Conservation (phyloP, 2,888 invertebrate genomes). For the Epirrhoe alternata region DNA sequence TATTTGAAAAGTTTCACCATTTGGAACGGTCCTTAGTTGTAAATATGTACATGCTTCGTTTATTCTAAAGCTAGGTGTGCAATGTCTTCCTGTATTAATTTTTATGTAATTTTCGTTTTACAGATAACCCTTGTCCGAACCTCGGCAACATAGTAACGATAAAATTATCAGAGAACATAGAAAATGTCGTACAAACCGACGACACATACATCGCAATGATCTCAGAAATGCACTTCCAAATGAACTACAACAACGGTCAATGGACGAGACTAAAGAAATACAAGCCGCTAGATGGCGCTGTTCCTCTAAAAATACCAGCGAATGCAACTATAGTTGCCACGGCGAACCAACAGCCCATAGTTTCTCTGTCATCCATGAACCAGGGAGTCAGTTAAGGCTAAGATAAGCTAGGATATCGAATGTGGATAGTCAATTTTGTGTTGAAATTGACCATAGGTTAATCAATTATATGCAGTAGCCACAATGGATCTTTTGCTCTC, state of each 20-base stretch:
- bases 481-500: too few relatives aligned
- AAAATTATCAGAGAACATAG: constrained; percentile 96
- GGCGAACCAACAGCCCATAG: constrained; percentile 74
- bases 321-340: constrained; percentile 72
- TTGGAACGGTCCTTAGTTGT: too few relatives aligned
- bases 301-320: constrained; percentile 76
- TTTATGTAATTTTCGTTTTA: constrained; percentile 43
- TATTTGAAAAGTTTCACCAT: too few relatives aligned
- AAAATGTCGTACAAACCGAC: constrained; percentile 94
- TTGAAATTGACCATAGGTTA: constrained; percentile 15
- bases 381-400: constrained; percentile 71
- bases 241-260: constrained; percentile 99
- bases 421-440: constrained; percentile 22
- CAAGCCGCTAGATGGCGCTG: constrained; percentile 88
- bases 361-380: constrained; percentile 68
- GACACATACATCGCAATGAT: constrained; percentile 92
- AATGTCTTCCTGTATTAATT: too few relatives aligned
- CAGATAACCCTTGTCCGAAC: constrained; percentile 98
- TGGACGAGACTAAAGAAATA: constrained; percentile 97
- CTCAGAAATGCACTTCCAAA: constrained; percentile 98
- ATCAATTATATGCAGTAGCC: too few relatives aligned
- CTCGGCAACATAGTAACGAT: constrained; percentile 98
- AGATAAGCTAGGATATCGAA: constrained; percentile 20
- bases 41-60: too few relatives aligned
- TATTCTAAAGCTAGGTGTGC: too few relatives aligned